Evolutionary conservation across 2,113 vertebrate species (phyloP).

Genomic region (Sturnira hondurensis): DNA sequence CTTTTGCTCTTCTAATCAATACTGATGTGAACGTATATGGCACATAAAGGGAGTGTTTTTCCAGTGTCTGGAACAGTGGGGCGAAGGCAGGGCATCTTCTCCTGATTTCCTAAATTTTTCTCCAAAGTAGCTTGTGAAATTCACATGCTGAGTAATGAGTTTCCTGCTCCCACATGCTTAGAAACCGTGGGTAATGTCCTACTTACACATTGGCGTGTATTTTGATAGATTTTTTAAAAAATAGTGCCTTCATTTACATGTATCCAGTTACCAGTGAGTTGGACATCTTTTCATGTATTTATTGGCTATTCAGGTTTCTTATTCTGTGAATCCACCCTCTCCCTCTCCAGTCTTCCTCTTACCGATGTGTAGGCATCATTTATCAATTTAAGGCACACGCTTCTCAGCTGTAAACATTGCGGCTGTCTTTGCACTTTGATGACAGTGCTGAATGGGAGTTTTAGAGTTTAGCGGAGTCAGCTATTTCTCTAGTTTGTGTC

Average conservation of each 20-base stretch:
- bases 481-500: neutral
- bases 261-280: neutral
- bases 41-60: neutral
- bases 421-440: neutral
- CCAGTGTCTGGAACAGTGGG: neutral
- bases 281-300: neutral
- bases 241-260: neutral
- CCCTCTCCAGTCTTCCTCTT: neutral
- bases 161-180: neutral
- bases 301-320: neutral
- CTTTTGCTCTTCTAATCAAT: neutral
- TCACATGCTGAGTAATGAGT: neutral
- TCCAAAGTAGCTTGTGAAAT: neutral
- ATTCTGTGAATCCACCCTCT: neutral
- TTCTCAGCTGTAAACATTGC: neutral
- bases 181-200: neutral
- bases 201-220: neutral
- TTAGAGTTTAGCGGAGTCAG: neutral
- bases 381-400: neutral
- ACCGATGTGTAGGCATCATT: neutral
- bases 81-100: neutral
- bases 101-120: neutral
- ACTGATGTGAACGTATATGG: neutral
- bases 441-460: neutral
- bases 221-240: neutral